Evolutionary conservation across 2,797 vertebrate species (phyloP), one percentile per base, ranked within the genome.

Genomic region (Halcyon smyrnensis): DNA sequence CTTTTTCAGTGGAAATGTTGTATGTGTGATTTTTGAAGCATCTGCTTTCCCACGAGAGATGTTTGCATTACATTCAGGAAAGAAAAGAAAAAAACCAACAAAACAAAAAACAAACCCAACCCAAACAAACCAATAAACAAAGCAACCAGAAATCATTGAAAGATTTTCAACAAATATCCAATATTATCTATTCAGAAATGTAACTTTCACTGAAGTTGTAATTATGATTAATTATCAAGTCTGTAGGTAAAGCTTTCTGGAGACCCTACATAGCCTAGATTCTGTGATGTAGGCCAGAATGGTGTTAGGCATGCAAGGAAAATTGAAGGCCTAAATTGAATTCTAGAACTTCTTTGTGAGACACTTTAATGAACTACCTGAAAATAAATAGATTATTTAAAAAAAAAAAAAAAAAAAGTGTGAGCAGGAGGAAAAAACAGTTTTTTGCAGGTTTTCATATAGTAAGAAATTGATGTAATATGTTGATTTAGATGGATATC

Each of bases 221-320:
- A 57, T 25, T 34, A 62, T 11, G n/a, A 24, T 32, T 28, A 6
- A 16, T 21, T 37, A 50, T 41, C 32, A 54, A 30, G 53, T 36
- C 34, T 53, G 16, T 19, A 48, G 1, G 0, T 8, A 28, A 45
- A 46, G 7, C 51, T 78, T 74, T 21, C 51, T 20, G 23, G 18
- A 69, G 8, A 51, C 12, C 11, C n/a, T 68, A 2, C 1, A 1
- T 8, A 67, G 25, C 7, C 9, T 23, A 28, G 5, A 39, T 10
- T 6, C 17, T 8, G 4, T 5, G 28, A 81, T 19, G 15, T 4
- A 59, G 16, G 8, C 16, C 28, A 48, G 53, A 62, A 57, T 27
- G 11, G 18, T 9, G 68, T 25, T 23, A 60, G 39, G 8, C 11
- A 27, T 6, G 6, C 12, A 80, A 19, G 6, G 28, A 11, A 75